phyloP scores from a whole-genome alignment of 2,797 vertebrate species.

The Brotula barbata region DNA sequence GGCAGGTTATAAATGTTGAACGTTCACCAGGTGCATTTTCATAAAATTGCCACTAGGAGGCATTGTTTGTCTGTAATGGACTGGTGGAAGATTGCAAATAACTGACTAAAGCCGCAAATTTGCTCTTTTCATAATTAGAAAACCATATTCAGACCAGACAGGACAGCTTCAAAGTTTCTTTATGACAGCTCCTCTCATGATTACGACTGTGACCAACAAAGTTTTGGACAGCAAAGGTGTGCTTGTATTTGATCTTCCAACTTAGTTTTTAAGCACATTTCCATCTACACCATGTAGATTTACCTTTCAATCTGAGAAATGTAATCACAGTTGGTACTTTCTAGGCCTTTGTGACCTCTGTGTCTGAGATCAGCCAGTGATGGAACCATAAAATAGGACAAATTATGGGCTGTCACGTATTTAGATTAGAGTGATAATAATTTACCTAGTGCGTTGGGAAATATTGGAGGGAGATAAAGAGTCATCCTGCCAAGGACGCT shows the following conservation, averaged over 20 bases:
- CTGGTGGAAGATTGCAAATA: slow-evolving; percentile 9
- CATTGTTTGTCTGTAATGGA: slow-evolving; percentile 15
- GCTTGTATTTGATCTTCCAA: not conserved
- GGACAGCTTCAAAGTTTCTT: slow-evolving; percentile 21
- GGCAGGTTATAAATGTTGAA: not conserved
- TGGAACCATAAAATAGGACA: slow-evolving; percentile 23
- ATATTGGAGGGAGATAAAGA: slow-evolving; percentile 23
- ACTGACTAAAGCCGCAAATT: slow-evolving; percentile 27
- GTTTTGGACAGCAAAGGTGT: slow-evolving; percentile 4
- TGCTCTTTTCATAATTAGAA: slow-evolving; percentile 29
- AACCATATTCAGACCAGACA: slow-evolving; percentile 36
- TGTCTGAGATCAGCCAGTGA: slow-evolving; percentile 21
- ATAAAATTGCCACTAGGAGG: slow-evolving; percentile 49
- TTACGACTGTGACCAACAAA: too few species aligned
- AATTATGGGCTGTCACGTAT: slow-evolving; percentile 19
- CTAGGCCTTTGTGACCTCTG: slow-evolving; percentile 28
- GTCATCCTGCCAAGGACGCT: slow-evolving; percentile 23
- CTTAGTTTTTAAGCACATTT: not conserved
- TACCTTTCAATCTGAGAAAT: slow-evolving; percentile 16
- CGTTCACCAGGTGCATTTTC: not conserved
- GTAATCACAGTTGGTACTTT: not conserved
- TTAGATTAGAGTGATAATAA: slow-evolving; percentile 41
- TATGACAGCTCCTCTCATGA: slow-evolving; percentile 2
- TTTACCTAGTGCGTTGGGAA: slow-evolving; percentile 12
- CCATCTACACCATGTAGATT: not conserved